Base-by-base conservation (phyloP, 1,140 invertebrate species). In the Papilio helenus region DNA sequence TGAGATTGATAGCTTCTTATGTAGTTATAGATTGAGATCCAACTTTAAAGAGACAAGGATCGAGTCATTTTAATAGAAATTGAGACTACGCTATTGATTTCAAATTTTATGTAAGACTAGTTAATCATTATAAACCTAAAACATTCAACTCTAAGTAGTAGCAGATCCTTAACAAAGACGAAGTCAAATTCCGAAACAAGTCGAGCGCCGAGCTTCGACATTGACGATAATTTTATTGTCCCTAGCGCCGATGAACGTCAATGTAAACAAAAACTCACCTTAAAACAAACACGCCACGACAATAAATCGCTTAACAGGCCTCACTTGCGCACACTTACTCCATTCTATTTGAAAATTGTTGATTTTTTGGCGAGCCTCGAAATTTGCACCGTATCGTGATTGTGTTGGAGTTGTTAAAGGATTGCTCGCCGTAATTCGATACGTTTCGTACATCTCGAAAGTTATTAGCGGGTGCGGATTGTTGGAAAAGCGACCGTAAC, bases 151-250 rank as follows among this genome's bases (percentile, higher is more conserved):
- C 39, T 51, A 44, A 79, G 79, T 84, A 79, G 79, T 84, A 76
- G 80, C 79, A 78, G 82, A 86, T 84, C 79, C 80, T 79, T 80
- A 91, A 91, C 86, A 92, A 90, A 91, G 86, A 85, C 86, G 83
- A 81, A 87, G 88, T 93, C 90, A 85, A 86, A 90, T 87, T 87
- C 89, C 88, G 87, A 88, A 91, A 90, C 86, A 89, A 90, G 86
- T 79, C 86, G 84, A 85, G 87, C 87, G 87, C 88, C 85, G 84
- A 85, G 84, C 88, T 87, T 86, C 87, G 88, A 89, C 87, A 89
- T 84, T 84, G 83, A 81, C 86, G 84, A 86, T 90, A 90, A 90
- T 89, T 92, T 92, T 91, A 89, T 90, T 90, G 88, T 91, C 87
- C 88, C 86, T 86, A 88, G 84, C 85, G 81, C 72, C 80, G 82